A percentile compares a stretch with the other conserved stretches of the same genome.
phyloP scores from a whole-genome alignment of 2,113 vertebrate genomes.

The Spea multiplicata region DNA sequence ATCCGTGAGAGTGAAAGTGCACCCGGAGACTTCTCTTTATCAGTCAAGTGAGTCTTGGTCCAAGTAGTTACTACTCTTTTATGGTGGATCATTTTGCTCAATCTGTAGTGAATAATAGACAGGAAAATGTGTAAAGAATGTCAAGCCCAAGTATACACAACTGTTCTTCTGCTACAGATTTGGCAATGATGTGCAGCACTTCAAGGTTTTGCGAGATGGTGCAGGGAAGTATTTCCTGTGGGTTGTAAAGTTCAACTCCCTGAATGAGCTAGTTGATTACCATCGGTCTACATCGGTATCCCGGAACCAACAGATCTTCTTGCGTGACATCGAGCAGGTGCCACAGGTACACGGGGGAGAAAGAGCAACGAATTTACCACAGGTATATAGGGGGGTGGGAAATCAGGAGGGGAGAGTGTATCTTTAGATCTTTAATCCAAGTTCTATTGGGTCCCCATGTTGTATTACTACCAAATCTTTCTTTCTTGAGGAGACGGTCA shows the following conservation, averaged over 20 bases:
- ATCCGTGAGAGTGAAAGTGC: slow-evolving; percentile 98
- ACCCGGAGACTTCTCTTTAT: slow-evolving; percentile 96
- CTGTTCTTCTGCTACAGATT: slow-evolving; percentile 69
- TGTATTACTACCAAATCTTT: too few species aligned
- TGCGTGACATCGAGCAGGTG: slow-evolving; percentile 96
- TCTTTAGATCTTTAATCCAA: background rate
- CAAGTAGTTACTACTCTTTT: background rate
- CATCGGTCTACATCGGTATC: slow-evolving; percentile 97
- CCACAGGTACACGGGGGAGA: slow-evolving; percentile 78
- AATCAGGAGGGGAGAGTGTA: slow-evolving; percentile 16
- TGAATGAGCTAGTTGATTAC: slow-evolving; percentile 98
- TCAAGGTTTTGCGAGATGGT: slow-evolving; percentile 96
- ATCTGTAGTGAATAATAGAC: background rate
- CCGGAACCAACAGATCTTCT: slow-evolving; percentile 97
- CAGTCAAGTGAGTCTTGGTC: slow-evolving; percentile 89
- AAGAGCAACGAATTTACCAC: slow-evolving; percentile 44
- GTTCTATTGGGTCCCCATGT: background rate
- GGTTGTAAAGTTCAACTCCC: slow-evolving; percentile 98
- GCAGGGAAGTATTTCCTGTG: slow-evolving; percentile 98
- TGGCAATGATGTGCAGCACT: slow-evolving; percentile 97
- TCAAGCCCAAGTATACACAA: background rate
- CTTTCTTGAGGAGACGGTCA: background rate
- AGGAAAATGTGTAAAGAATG: too few species aligned
- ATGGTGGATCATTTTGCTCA: background rate
- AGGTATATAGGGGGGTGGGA: slow-evolving; percentile 31